A percentile compares a stretch with the other conserved stretches of the same genome.
These are phyloP conservation scores for Caenorhabditis sulstoni DNA, from an alignment of 2,888 invertebrate species.

Conservation along the genomic window DNA sequence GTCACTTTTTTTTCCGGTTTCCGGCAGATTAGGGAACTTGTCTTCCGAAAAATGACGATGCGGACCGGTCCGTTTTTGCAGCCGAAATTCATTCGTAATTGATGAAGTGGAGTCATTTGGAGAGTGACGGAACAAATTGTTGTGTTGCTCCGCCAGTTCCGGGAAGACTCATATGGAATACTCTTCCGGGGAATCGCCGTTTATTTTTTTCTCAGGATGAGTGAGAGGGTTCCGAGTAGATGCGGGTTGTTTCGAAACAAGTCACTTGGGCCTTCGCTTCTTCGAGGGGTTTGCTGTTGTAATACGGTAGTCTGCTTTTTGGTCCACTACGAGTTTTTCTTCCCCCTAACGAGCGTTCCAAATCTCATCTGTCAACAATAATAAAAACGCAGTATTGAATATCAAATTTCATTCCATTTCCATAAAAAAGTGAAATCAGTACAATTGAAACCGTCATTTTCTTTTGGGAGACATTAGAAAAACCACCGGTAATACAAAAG, in stretches of 20 bases:
- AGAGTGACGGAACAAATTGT: too few species aligned
- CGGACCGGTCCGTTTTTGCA: background rate
- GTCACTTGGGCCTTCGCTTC: too few species aligned
- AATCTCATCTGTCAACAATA: background rate
- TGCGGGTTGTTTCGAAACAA: too few species aligned
- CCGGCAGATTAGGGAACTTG: too few species aligned
- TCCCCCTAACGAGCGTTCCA: background rate
- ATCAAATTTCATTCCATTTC: constrained; percentile 3
- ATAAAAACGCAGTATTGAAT: background rate
- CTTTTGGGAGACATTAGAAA: constrained; percentile 1
- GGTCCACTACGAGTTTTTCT: background rate
- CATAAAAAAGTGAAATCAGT: constrained; percentile 12
- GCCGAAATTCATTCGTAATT: constrained; percentile 25
- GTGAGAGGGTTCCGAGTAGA: too few species aligned
- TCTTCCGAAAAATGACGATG: background rate
- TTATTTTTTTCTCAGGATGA: too few species aligned
- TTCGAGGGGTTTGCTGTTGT: too few species aligned
- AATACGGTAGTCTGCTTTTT: background rate
- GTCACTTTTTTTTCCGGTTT: constrained; percentile 2
- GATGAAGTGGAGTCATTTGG: constrained; percentile 10
- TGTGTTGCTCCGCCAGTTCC: too few species aligned
- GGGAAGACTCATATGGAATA: too few species aligned
- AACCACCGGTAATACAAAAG: background rate
- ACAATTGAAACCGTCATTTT: background rate
- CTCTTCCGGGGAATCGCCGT: too few species aligned